Evolutionary conservation across 2,888 invertebrate genomes (phyloP).

Genomic region (Nemurella pictetii): DNA sequence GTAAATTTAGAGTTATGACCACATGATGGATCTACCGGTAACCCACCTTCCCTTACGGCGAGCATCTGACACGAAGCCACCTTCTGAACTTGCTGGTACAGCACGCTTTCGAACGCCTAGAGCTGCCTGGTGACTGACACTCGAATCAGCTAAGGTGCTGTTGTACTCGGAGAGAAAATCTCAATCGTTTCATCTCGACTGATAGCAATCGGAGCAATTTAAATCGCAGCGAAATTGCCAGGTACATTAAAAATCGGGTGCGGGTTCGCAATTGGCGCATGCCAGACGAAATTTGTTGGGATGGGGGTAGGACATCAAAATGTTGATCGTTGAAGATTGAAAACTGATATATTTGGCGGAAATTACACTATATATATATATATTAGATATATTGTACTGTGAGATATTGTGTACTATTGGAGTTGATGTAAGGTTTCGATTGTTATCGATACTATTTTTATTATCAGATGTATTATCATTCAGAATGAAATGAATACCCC

Average conservation of each 20-base stretch:
- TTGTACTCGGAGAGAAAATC: neutral
- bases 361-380: neutral
- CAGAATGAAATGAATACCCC: too few relatives aligned
- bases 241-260: neutral
- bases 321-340: neutral
- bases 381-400: neutral
- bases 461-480: neutral
- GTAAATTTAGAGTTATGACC: neutral
- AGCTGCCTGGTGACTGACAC: neutral
- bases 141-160: neutral
- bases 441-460: neutral
- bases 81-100: neutral
- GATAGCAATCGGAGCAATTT: neutral
- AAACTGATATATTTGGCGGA: neutral
- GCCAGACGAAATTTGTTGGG: too few relatives aligned
- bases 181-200: neutral
- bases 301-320: neutral
- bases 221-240: neutral
- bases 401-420: neutral
- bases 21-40: neutral
- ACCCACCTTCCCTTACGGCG: neutral
- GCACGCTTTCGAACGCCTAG: neutral
- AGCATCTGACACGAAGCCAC: neutral
- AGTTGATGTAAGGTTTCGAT: neutral
- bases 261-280: neutral